These are phyloP conservation scores for Gryllus longicercus DNA, from an alignment of 2,888 invertebrate genomes.

Conservation along the genomic window DNA sequence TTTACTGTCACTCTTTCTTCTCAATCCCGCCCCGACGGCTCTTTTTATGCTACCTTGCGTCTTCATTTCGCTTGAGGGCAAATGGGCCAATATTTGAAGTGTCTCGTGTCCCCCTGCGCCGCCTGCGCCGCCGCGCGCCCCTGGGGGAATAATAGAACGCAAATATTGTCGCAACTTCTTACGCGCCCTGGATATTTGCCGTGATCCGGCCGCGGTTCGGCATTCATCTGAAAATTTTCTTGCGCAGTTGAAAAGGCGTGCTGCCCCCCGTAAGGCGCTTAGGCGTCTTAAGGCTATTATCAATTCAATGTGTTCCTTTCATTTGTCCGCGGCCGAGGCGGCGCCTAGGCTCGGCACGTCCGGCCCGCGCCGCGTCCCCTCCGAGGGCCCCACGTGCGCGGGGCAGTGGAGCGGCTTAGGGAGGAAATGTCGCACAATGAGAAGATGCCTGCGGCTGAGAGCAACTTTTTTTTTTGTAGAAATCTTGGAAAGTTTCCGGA, in stretches of 20 bases:
- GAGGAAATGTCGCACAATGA: too few species aligned
- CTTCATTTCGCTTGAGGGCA: too few species aligned
- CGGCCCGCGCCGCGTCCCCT: neutral
- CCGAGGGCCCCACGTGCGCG: neutral
- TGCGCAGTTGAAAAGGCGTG: neutral
- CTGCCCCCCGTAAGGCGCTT: neutral
- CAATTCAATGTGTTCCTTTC: conserved; percentile 17
- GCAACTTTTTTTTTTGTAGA: too few species aligned
- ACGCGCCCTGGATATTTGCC: conserved; percentile 17
- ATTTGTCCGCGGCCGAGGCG: neutral
- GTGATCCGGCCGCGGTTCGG: neutral
- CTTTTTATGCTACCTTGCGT: too few species aligned
- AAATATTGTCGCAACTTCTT: conserved; percentile 2
- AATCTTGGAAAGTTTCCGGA: too few species aligned
- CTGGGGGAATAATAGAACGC: neutral
- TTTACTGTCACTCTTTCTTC: too few species aligned
- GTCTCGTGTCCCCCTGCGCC: too few species aligned
- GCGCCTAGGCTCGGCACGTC: neutral
- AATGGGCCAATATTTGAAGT: too few species aligned
- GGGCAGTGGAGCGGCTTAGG: too few species aligned
- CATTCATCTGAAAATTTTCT: conserved; percentile 6
- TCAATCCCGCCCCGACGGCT: too few species aligned
- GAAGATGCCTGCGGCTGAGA: too few species aligned
- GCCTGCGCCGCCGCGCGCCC: neutral
- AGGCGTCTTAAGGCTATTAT: neutral